Evolutionary conservation across 92 coral and sea anemone genomes (phyloP), one percentile per base, ranked within the genome.

Genomic region (Parazoanthus darwini): DNA sequence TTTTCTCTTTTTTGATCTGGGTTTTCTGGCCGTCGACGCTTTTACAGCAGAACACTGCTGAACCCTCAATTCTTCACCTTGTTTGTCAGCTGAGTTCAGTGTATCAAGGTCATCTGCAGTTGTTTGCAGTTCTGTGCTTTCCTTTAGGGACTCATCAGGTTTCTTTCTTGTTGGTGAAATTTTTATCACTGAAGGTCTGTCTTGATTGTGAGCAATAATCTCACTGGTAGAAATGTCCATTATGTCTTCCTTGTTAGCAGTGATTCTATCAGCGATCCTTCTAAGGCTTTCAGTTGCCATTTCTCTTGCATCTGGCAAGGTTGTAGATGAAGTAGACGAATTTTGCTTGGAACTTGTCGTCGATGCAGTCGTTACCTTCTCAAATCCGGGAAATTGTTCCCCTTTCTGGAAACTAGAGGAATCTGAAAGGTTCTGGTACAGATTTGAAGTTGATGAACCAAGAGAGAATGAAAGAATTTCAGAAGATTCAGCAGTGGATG

Each of bases 141-240:
- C 78, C 74, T 29, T 73, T 16, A 26, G 39, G 35, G 14, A 22
- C 38, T 82, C 35, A 3, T 33, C 79, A 7, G 87, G 87, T 68
- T 84, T 84, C 54, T 46, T 46, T 54, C 77, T 70, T 46, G 87
- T 68, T 46, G 87, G 87, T 72, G 87, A 84, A 33, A 84, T 84
- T 71, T 84, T 84, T 59, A 84, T 84, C 43, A 84, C 87, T 22
- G 87, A 84, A 46, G 87, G 87, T 42, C 87, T 84, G 13, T 84
- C 87, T 84, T 70, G 87, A 50, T 84, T 84, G 37, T 84, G 87
- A 50, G 87, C 87, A 43, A 84, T 84, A 70, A 84, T 84, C 22
- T 71, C 87, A 71, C 87, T 84, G 43, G 87, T 14, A 25, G 87
- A 33, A 68, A 84, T 48, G 13, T 84, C 79, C 10, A 35, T 15